These are phyloP conservation scores for Scalopus aquaticus DNA, from an alignment of 2,113 vertebrate species.

Conservation along the genomic window DNA sequence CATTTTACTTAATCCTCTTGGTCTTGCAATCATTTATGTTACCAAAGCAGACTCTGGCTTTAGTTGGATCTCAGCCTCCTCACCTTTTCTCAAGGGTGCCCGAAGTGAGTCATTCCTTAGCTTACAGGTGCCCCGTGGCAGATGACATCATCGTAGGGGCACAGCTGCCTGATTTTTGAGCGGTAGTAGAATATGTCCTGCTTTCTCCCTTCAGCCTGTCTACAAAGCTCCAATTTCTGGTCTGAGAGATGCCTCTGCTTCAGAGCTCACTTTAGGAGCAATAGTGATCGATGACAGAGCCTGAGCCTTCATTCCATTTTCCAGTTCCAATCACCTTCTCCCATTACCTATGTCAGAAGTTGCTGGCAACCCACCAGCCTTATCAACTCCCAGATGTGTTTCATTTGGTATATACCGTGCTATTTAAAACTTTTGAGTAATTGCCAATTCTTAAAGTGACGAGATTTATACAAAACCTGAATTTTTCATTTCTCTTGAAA, in stretches of 20 bases:
- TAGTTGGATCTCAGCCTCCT: neutral
- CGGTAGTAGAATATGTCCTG: neutral
- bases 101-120: neutral
- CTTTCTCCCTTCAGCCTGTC: neutral
- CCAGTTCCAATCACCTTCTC: neutral
- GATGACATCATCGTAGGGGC: neutral
- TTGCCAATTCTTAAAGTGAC: slow-evolving; percentile 41
- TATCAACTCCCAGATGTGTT: slow-evolving; percentile 30
- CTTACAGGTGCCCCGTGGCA: neutral
- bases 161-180: neutral
- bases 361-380: slow-evolving; percentile 33
- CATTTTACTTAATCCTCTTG: neutral
- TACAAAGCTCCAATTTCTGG: neutral
- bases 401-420: neutral
- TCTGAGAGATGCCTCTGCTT: neutral
- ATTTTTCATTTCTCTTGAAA: slow-evolving; percentile 47
- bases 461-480: slow-evolving; percentile 48
- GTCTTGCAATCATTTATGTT: neutral
- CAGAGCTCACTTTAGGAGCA: slow-evolving; percentile 23
- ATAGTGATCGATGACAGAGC: neutral
- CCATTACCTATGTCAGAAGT: slow-evolving; percentile 41
- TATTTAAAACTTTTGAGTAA: neutral
- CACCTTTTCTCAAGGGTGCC: neutral
- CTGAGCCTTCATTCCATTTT: neutral
- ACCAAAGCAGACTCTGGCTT: neutral